Evolutionary conservation across 2,888 invertebrate species (phyloP).

Genomic region (Criorhina ranunculi): DNA sequence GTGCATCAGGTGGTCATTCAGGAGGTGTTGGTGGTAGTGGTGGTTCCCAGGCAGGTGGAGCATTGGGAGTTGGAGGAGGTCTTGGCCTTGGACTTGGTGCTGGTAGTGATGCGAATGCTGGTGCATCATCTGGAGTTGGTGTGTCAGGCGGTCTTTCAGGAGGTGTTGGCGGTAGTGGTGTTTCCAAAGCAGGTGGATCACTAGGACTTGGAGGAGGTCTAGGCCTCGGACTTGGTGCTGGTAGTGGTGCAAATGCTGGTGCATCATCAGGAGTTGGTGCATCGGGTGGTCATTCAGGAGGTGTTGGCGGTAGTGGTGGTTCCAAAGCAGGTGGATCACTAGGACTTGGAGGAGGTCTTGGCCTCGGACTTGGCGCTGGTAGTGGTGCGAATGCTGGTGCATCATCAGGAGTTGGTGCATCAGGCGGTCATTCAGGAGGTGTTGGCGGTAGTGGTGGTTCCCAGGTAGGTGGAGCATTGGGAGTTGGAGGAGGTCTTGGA

Average conservation of each 20-base stretch:
- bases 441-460: not conserved
- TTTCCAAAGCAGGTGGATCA: constrained; percentile 1
- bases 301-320: too few relatives aligned
- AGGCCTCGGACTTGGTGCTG: not conserved
- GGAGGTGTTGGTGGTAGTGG: not conserved
- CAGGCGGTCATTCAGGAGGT: not conserved
- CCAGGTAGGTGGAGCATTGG: not conserved
- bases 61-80: not conserved
- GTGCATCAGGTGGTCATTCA: constrained; percentile 3
- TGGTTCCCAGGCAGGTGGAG: not conserved
- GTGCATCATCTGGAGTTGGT: too few relatives aligned
- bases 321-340: too few relatives aligned
- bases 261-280: not conserved
- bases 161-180: constrained; percentile 4
- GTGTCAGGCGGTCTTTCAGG: not conserved
- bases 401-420: not conserved
- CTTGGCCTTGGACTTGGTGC: constrained; percentile 5
- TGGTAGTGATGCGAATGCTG: not conserved
- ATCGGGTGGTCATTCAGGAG: constrained; percentile 8
- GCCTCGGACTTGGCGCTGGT: too few relatives aligned
- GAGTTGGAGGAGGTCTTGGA: constrained; percentile 19
- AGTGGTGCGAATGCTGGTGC: too few relatives aligned
- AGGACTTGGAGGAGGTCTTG: too few relatives aligned
- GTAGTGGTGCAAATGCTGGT: too few relatives aligned
- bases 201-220: too few relatives aligned